phyloP scores from a whole-genome alignment of 1,140 invertebrate species.

The Campoletis sonorensis region DNA sequence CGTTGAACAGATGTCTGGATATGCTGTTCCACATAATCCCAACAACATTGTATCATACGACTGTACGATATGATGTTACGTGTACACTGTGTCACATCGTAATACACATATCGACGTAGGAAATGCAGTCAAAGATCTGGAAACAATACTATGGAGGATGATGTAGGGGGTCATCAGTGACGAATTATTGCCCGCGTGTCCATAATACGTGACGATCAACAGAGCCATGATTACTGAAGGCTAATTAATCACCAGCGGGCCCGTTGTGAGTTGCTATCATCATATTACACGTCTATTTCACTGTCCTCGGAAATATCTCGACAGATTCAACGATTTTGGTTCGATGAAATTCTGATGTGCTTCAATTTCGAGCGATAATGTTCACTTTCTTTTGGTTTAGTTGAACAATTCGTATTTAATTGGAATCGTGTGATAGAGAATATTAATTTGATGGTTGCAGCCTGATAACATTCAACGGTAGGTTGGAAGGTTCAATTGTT shows the following conservation, averaged over 20 bases:
- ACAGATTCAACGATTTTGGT: background rate
- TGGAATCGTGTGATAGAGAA: background rate
- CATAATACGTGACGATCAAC: slow-evolving; percentile 11
- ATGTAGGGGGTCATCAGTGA: background rate
- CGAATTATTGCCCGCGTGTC: slow-evolving; percentile 4
- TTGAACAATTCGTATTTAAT: background rate
- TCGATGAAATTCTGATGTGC: background rate
- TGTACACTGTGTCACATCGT: background rate
- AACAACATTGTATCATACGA: background rate
- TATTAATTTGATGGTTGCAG: background rate
- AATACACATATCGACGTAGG: background rate
- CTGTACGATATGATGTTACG: background rate
- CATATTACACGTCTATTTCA: slow-evolving; percentile 8
- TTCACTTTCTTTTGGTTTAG: background rate
- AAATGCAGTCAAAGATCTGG: background rate
- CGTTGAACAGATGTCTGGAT: background rate
- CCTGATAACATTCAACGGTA: too few relatives aligned
- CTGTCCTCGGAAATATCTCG: background rate
- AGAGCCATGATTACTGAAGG: background rate
- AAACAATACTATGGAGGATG: background rate
- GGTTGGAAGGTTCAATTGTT: background rate
- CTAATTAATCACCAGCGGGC: slow-evolving; percentile 6
- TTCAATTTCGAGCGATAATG: background rate
- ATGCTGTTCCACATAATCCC: background rate
- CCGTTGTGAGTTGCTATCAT: slow-evolving; percentile 10